Conservation (phyloP, 2,888 invertebrate genomes). For the Cantharis nigra region DNA sequence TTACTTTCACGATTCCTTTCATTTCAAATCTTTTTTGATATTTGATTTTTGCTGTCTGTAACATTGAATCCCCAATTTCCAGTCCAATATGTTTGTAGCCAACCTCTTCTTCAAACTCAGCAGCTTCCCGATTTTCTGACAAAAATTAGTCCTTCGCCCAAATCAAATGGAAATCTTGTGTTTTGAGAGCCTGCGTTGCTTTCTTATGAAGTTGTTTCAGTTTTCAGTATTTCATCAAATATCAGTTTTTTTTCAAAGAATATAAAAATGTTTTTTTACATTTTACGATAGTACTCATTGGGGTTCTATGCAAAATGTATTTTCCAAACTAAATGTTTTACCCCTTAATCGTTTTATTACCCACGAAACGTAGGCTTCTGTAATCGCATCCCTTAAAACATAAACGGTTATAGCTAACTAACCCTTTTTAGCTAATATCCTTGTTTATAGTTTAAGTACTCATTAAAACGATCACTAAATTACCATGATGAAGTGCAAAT, state of each 20-base stretch:
- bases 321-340: slow-evolving; percentile 1
- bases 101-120: too few relatives aligned
- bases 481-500: neutral
- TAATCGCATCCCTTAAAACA: neutral
- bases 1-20: too few relatives aligned
- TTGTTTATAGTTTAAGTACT: neutral
- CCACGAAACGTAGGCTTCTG: neutral
- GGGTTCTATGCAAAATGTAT: neutral
- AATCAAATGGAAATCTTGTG: too few relatives aligned
- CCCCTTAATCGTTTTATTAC: slow-evolving; percentile 2
- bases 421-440: neutral
- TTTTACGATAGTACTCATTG: neutral
- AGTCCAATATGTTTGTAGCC: too few relatives aligned
- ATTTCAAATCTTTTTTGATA: too few relatives aligned
- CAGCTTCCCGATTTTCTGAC: too few relatives aligned
- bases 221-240: too few relatives aligned
- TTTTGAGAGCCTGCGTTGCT: too few relatives aligned
- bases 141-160: too few relatives aligned
- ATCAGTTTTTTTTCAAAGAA: neutral
- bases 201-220: too few relatives aligned
- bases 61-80: too few relatives aligned
- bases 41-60: too few relatives aligned
- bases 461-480: neutral
- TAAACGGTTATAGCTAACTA: neutral
- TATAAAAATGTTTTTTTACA: neutral